These are phyloP conservation scores for Phytoseiulus persimilis DNA, from an alignment of 2,888 invertebrate species.

Conservation along the genomic window DNA sequence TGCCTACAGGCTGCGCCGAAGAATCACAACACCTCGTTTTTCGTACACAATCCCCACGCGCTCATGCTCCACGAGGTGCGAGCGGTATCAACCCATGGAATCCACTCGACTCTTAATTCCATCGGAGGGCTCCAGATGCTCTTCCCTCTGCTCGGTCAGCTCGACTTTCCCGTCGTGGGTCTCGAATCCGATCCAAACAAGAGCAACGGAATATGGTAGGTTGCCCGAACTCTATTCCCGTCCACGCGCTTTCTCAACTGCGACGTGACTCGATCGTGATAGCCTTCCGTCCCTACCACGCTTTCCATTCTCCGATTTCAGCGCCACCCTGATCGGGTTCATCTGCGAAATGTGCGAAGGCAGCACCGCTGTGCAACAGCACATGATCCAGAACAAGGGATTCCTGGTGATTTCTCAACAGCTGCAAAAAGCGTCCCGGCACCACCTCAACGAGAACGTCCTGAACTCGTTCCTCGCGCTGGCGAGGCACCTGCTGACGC, in stretches of 20 bases:
- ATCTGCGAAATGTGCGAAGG: slow-evolving; percentile 87
- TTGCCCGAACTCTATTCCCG: slow-evolving; percentile 52
- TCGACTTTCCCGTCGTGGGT: slow-evolving; percentile 65
- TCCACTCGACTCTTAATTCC: slow-evolving; percentile 96
- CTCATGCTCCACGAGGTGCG: slow-evolving; percentile 97
- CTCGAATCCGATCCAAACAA: slow-evolving; percentile 60
- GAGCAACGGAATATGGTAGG: slow-evolving; percentile 44
- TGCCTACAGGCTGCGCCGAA: slow-evolving; percentile 97
- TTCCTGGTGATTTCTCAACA: slow-evolving; percentile 96
- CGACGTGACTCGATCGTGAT: too few relatives aligned
- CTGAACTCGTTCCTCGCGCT: slow-evolving; percentile 80
- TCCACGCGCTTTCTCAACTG: too few relatives aligned
- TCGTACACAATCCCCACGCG: slow-evolving; percentile 98
- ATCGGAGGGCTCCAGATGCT: slow-evolving; percentile 91
- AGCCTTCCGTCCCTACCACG: too few relatives aligned
- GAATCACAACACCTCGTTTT: slow-evolving; percentile 81
- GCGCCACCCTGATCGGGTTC: slow-evolving; percentile 90
- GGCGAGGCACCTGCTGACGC: slow-evolving; percentile 84
- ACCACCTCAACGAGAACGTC: slow-evolving; percentile 87
- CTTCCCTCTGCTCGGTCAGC: slow-evolving; percentile 92
- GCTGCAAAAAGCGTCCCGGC: slow-evolving; percentile 69
- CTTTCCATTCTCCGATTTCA: slow-evolving; percentile 51
- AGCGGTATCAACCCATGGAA: slow-evolving; percentile 97
- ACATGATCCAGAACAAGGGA: slow-evolving; percentile 96
- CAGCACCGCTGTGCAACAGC: slow-evolving; percentile 78